A percentile compares a stretch with the other conserved stretches of the same genome.
Evolutionary conservation across 2,113 vertebrate species (phyloP).

Genomic region (Rhea pennata): DNA sequence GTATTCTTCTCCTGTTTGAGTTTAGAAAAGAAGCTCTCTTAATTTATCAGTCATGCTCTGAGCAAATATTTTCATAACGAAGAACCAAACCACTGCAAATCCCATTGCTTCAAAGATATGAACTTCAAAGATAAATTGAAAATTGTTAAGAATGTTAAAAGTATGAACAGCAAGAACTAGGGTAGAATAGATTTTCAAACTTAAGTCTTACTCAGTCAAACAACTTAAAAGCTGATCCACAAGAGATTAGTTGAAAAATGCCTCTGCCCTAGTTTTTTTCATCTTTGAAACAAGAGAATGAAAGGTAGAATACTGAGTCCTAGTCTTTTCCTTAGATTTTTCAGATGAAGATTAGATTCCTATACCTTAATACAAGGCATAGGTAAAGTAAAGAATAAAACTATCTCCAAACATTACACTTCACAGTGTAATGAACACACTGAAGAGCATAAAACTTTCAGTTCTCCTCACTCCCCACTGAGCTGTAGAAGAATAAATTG

Average conservation of each 20-base stretch:
- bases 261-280: neutral
- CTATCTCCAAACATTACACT: neutral
- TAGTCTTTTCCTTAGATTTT: neutral
- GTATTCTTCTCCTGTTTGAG: neutral
- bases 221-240: neutral
- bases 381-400: neutral
- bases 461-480: neutral
- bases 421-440: too few relatives aligned
- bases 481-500: neutral
- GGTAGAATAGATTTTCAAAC: neutral
- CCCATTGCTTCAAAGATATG: neutral
- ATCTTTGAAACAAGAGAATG: neutral
- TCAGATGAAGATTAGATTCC: neutral
- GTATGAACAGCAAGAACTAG: neutral
- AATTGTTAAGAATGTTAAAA: too few relatives aligned
- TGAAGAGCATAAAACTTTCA: neutral
- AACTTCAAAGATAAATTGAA: neutral
- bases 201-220: neutral
- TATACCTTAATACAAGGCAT: neutral
- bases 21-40: neutral
- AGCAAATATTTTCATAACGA: slow-evolving; percentile 1
- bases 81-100: neutral
- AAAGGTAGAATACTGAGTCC: neutral
- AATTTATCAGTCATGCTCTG: neutral
- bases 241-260: neutral